phyloP scores from a whole-genome alignment of 2,113 vertebrate species.

The Ceuthmochares aereus region DNA sequence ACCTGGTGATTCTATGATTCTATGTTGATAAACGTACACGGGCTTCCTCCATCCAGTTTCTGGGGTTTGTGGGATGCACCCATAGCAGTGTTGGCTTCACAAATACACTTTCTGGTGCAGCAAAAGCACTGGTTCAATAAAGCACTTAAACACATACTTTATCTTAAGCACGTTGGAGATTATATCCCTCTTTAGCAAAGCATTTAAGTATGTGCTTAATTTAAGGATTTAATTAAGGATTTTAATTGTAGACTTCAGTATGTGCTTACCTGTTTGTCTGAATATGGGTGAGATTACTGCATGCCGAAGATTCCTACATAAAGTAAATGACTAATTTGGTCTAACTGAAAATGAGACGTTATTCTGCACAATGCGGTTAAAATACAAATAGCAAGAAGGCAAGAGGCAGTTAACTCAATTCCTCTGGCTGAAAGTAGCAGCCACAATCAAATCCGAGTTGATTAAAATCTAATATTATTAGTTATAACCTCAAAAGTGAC shows the following conservation, averaged over 20 bases:
- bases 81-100: neutral
- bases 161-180: constrained; percentile 58
- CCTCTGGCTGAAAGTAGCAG: neutral
- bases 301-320: constrained; percentile 8
- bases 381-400: constrained; percentile 10
- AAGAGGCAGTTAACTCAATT: neutral
- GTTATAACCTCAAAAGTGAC: neutral
- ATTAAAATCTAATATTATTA: constrained; percentile 14
- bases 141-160: constrained; percentile 48
- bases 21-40: neutral
- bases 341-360: neutral
- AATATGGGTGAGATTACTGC: constrained; percentile 38
- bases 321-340: constrained; percentile 20
- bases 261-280: constrained; percentile 61
- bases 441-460: neutral
- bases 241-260: constrained; percentile 63
- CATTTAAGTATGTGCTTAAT: constrained; percentile 66
- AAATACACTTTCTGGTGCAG: neutral
- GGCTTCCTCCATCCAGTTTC: neutral
- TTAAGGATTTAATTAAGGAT: constrained; percentile 72
- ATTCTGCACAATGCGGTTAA: neutral
- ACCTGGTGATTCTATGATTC: too few species aligned
- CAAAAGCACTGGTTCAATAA: constrained; percentile 8
- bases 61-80: neutral
- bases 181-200: constrained; percentile 59